phyloP scores from a whole-genome alignment of 2,888 invertebrate species.

The Machimus rusticus region DNA sequence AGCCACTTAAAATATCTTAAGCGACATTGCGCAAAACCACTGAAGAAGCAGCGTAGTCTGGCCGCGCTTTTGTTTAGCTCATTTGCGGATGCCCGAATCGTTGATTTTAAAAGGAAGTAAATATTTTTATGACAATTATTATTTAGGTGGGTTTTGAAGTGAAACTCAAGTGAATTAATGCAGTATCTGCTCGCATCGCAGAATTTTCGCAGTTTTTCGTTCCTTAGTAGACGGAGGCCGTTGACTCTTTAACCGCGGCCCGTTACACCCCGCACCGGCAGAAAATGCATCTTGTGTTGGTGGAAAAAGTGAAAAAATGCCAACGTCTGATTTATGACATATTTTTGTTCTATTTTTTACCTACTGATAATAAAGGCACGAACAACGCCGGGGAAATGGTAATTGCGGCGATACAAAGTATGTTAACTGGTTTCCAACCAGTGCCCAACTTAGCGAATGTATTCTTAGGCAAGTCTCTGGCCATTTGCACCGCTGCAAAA shows the following conservation, averaged over 20 bases:
- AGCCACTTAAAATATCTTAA: background rate
- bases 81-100: background rate
- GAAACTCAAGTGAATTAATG: background rate
- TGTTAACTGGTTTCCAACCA: background rate
- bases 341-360: background rate
- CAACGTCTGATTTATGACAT: constrained; percentile 11
- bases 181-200: background rate
- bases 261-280: background rate
- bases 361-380: constrained; percentile 4
- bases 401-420: background rate
- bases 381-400: background rate
- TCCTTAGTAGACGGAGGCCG: background rate
- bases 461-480: background rate
- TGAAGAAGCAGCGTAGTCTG: background rate
- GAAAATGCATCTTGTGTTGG: background rate
- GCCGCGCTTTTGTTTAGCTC: background rate
- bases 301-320: constrained; percentile 1
- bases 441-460: background rate
- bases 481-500: background rate
- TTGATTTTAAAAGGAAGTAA: background rate
- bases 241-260: background rate
- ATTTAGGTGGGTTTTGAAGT: background rate
- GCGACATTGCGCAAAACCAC: background rate
- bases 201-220: background rate
- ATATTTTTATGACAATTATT: background rate